Evolutionary conservation across 2,113 vertebrate species (phyloP).

Genomic region (Cephalopterus ornatus): DNA sequence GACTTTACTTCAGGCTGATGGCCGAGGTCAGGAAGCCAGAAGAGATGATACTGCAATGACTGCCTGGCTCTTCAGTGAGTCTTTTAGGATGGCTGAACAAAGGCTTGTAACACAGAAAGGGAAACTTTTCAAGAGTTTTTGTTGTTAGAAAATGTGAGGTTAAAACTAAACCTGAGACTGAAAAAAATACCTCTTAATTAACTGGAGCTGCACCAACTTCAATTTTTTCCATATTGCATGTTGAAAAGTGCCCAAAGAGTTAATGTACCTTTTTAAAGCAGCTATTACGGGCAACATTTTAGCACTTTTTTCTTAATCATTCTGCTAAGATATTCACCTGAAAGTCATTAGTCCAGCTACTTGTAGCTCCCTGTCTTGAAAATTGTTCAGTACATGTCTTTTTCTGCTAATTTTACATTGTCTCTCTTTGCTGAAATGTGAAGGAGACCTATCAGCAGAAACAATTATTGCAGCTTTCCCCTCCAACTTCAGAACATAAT

Average conservation of each 20-base stretch:
- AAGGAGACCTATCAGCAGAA: conserved; percentile 3
- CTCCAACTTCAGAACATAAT: background rate
- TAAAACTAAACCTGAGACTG: background rate
- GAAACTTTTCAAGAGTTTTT: background rate
- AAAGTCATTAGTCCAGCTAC: background rate
- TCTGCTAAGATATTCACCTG: background rate
- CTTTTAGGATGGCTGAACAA: background rate
- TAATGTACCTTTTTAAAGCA: background rate
- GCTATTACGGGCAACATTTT: background rate
- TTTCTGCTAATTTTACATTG: background rate
- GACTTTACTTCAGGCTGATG: background rate
- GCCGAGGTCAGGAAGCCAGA: background rate
- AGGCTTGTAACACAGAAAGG: background rate
- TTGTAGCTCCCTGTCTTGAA: background rate
- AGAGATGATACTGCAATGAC: background rate
- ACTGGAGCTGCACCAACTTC: background rate
- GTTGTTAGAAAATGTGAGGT: background rate
- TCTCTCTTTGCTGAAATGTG: background rate
- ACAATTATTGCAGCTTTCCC: conserved; percentile 13
- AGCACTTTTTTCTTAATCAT: background rate
- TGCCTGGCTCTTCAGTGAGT: background rate
- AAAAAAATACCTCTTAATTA: background rate
- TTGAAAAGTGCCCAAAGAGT: background rate
- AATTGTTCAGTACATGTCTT: background rate
- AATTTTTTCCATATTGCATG: background rate